Conservation (phyloP, 2,113 vertebrate genomes). For the Myotis lucifugus region DNA sequence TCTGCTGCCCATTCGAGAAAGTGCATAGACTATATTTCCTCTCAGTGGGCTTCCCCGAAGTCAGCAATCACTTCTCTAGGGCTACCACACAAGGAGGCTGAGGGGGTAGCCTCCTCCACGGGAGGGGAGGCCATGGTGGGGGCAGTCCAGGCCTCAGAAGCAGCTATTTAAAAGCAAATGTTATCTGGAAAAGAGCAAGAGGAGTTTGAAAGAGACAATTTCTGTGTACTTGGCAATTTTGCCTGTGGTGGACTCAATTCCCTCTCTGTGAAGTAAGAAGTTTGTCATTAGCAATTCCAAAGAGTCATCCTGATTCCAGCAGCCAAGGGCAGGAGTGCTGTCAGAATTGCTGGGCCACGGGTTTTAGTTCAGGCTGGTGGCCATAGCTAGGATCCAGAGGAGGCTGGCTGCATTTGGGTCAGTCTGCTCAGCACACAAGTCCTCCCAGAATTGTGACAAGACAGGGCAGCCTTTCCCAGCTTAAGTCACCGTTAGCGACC, state of each 20-base stretch:
- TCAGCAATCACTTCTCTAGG: background rate
- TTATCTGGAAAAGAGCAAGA: background rate
- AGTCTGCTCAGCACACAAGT: background rate
- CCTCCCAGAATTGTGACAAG: slow-evolving; percentile 30
- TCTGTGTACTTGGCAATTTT: slow-evolving; percentile 10
- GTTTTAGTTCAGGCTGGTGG: slow-evolving; percentile 19
- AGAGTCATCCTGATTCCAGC: slow-evolving; percentile 17
- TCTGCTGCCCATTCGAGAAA: slow-evolving; percentile 31
- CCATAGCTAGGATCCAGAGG: background rate
- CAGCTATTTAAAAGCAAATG: slow-evolving; percentile 17
- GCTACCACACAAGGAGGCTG: background rate
- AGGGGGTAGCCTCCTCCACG: background rate
- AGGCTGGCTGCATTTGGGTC: background rate
- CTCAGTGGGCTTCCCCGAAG: background rate
- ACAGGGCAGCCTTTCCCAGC: background rate
- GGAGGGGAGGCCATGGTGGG: background rate
- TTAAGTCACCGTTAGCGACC: slow-evolving; percentile 3
- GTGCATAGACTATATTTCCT: slow-evolving; percentile 3
- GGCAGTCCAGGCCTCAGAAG: background rate
- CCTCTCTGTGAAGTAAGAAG: slow-evolving; percentile 26
- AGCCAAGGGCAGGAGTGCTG: background rate
- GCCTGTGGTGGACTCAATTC: slow-evolving; percentile 23
- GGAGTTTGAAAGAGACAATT: background rate
- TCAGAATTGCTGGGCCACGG: background rate
- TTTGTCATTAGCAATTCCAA: slow-evolving; percentile 40